Evolutionary conservation across 2,113 vertebrate genomes (phyloP).

Genomic region (Manacus vitellinus): DNA sequence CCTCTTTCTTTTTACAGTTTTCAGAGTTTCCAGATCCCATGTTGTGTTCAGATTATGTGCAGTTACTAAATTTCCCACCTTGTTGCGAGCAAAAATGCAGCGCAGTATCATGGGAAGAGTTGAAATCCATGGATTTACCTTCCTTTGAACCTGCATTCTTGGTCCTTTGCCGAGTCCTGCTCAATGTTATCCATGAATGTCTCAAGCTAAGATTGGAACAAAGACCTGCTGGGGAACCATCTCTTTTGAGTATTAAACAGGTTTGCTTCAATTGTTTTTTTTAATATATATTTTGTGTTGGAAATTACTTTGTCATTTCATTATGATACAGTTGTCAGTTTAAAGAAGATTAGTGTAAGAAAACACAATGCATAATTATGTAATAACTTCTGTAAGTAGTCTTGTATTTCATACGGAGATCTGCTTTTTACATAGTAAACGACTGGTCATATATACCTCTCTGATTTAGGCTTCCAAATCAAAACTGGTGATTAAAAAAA

Average conservation of each 20-base stretch:
- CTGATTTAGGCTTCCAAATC: not conserved
- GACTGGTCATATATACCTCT: not conserved
- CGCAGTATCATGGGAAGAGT: constrained; percentile 88
- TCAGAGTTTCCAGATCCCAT: constrained; percentile 90
- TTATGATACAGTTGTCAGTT: not conserved
- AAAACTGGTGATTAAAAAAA: not conserved
- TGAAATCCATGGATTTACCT: constrained; percentile 92
- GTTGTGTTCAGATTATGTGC: constrained; percentile 94
- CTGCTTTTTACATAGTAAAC: not conserved
- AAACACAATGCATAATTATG: not conserved
- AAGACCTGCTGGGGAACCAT: constrained; percentile 95
- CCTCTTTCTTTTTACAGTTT: constrained; percentile 80
- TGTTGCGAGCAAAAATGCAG: constrained; percentile 78
- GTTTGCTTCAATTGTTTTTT: constrained; percentile 64
- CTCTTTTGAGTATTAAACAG: constrained; percentile 98
- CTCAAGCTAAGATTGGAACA: constrained; percentile 96
- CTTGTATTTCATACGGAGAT: not conserved
- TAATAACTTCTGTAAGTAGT: not conserved
- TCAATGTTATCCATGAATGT: constrained; percentile 98
- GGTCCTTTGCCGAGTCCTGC: constrained; percentile 93
- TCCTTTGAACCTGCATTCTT: constrained; percentile 95
- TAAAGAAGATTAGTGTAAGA: not conserved
- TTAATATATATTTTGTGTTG: not conserved
- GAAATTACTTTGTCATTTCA: not conserved
- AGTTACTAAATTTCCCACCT: constrained; percentile 73